Evolutionary conservation across 92 coral and sea anemone species (phyloP), one percentile per base, ranked within the genome.

Genomic region (Umimayanthus kanabou): DNA sequence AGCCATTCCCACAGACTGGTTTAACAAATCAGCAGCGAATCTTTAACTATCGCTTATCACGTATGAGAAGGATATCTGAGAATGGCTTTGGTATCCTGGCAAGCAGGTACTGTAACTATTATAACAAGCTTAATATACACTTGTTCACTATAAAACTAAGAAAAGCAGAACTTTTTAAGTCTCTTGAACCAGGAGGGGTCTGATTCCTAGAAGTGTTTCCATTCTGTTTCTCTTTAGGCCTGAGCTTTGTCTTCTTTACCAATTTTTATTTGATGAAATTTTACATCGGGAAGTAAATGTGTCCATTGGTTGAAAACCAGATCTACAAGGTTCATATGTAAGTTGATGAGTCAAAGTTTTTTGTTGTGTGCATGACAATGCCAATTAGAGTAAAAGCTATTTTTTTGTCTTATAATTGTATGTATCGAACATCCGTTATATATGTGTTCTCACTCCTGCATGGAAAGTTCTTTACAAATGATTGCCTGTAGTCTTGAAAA

Each of bases 61-160:
- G 94, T 22, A 92, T 89, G 87, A 89, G 94, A 71, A 72, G 92
- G 61, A 92, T 89, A 15, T 89, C 89, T 8, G 91, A 89, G 50
- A 89, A 89, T 92, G 92, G 89, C 39, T 91, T 88, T 88, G 91
- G 91, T 57, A 67, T 91, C 42, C 80, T 88, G 25, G 91, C 87
- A 69, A 88, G 79, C 89, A 88, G 88, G 85, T 91, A 76, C n/a
- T 69, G 74, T 69, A 25, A 10, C 6, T 69, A n/a, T 79, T 55
- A 87, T 14, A 65, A 22, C 43, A 37, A 81, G 49, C 74, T 39
- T 25, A 16, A n/a, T n/a, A 82, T 82, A 25, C 30, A 69, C 30
- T n/a, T 10, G 6, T 69, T n/a, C 39, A 69, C 39, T 30, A 69
- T 69, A 23, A 69, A 30, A 69, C 39, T 30, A 69, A n/a, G n/a